These are phyloP conservation scores for Bedellia somnulentella DNA, from an alignment of 2,888 invertebrate species.

Conservation along the genomic window DNA sequence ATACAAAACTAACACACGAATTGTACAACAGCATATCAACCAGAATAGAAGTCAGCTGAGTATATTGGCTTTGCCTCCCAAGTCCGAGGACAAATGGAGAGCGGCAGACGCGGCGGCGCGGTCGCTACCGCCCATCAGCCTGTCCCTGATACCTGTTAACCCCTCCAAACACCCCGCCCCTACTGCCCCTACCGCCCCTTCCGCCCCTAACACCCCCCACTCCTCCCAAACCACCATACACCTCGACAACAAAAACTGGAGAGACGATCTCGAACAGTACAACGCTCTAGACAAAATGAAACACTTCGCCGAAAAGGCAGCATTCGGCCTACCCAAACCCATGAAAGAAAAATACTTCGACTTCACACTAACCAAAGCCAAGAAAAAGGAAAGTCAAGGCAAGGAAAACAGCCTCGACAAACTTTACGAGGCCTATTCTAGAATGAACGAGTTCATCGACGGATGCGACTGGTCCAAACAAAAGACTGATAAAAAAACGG, in stretches of 20 bases:
- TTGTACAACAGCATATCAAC: conserved; percentile 51
- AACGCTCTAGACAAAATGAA: conserved; percentile 56
- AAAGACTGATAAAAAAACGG: conserved; percentile 25
- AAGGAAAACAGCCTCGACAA: conserved; percentile 42
- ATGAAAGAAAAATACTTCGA: conserved; percentile 27
- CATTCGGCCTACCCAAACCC: conserved; percentile 43
- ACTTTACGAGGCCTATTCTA: conserved; percentile 45
- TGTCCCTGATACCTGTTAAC: conserved; percentile 46
- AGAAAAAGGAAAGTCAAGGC: conserved; percentile 17
- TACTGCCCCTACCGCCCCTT: conserved; percentile 29
- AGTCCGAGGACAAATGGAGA: conserved; percentile 31
- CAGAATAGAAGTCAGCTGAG: conserved; percentile 51
- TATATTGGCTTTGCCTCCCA: conserved; percentile 40
- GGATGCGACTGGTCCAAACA: conserved; percentile 51
- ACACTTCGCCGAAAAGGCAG: conserved; percentile 51
- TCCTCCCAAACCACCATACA: conserved; percentile 31
- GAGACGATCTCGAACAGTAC: conserved; percentile 38
- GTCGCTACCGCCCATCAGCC: conserved; percentile 46
- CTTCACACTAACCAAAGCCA: conserved; percentile 26
- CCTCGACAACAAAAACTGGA: conserved; percentile 30
- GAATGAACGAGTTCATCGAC: conserved; percentile 50
- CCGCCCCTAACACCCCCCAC: conserved; percentile 25
- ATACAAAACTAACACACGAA: conserved; percentile 20
- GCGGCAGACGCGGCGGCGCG: conserved; percentile 31
- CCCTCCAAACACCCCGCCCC: conserved; percentile 31